A percentile compares a stretch with the other conserved stretches of the same genome.
phyloP scores from a whole-genome alignment of 2,797 vertebrate species.

The Danio choprae region DNA sequence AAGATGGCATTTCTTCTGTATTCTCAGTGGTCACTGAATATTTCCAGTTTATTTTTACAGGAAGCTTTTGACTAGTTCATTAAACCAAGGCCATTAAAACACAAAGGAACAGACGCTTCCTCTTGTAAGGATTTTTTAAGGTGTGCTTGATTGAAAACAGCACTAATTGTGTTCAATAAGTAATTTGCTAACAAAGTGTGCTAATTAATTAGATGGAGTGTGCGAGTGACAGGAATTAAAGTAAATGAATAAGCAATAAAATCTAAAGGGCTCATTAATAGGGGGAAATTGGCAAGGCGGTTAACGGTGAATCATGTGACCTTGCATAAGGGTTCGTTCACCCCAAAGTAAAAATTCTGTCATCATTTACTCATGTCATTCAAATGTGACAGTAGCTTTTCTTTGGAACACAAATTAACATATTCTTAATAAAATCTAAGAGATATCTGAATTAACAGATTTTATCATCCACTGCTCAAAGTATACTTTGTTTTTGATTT shows the following conservation, averaged over 20 bases:
- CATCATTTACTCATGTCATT: too few species aligned
- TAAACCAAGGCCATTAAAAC: constrained; percentile 23
- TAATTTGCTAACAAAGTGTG: constrained; percentile 75
- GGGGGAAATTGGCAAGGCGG: constrained; percentile 61
- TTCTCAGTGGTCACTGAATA: constrained; percentile 12
- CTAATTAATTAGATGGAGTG: constrained; percentile 75
- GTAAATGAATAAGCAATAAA: constrained; percentile 68
- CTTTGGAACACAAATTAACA: too few species aligned
- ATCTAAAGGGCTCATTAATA: constrained; percentile 67
- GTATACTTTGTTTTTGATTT: too few species aligned
- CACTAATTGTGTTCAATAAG: constrained; percentile 67
- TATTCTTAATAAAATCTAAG: too few species aligned
- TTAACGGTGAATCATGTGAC: constrained; percentile 31
- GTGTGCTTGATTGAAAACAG: constrained; percentile 68
- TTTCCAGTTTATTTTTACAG: background rate
- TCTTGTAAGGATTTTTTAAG: constrained; percentile 58
- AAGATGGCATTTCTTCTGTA: constrained; percentile 11
- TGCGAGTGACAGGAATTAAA: constrained; percentile 72
- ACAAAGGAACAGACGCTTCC: background rate
- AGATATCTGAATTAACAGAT: too few species aligned
- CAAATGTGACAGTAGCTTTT: too few species aligned
- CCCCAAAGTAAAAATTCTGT: background rate
- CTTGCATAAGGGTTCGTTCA: background rate
- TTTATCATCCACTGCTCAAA: too few species aligned
- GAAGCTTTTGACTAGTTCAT: background rate